Base-by-base conservation (phyloP, 2,797 vertebrate species). In the Phyllotis vaccarum region DNA sequence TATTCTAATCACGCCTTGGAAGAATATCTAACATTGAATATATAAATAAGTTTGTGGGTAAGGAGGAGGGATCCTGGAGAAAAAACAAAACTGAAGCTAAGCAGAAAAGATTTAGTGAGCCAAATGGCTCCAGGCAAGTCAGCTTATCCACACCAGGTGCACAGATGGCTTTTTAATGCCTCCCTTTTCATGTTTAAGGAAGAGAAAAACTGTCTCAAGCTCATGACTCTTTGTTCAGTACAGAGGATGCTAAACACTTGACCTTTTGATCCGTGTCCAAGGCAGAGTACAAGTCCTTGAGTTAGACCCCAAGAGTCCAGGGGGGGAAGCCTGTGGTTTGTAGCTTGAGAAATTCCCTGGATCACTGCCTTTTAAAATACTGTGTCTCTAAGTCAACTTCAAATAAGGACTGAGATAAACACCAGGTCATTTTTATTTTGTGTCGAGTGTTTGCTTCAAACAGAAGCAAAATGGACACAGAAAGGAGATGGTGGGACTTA, bases 241-340 rank as follows among this genome's bases (percentile, higher is more conserved):
- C 75, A 92, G 79, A 92, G 21, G 22, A 40, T 68, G 46, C 37
- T 85, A 79, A 82, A 68, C 78, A n/a, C 72, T 97, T 97, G 74
- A 60, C 93, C 93, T 94, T 95, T 95, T 97, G 60, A 54, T 90
- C 68, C 16, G 58, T 19, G 70, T 79, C 52, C 70, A 70, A 93
- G 58, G 29, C n/a, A 94, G 29, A 97, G 79, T 16, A 52, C 16
- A 92, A 52, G 3, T 96, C 80, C 86, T 60, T 86, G 81, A 70
- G 88, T 94, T 91, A 37, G 95, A 37, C 17, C 91, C 5, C 17
- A 87, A 82, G 56, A 95, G n/a, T 13, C 83, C 22, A 31, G n/a
- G 54, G n/a, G 54, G n/a, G 70, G 54, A 81, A 96, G 22, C 62
- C 78, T 19, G 31, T 89, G 95, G 56, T 62, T 62, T 90, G 89